phyloP scores from a whole-genome alignment of 53 echinoderm and acorn worm genomes.

The Holothuria scabra region DNA sequence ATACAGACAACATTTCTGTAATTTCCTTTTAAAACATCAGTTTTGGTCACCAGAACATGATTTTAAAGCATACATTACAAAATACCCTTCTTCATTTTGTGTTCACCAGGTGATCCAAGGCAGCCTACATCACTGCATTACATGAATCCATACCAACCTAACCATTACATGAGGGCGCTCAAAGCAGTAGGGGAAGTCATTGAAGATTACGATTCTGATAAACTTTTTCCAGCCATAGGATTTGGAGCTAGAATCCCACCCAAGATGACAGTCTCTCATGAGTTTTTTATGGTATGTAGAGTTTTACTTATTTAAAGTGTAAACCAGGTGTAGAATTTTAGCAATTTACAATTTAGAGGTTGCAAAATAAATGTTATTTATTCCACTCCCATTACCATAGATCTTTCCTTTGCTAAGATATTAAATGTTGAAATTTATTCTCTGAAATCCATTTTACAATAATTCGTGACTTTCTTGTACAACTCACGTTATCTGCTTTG shows the following conservation, averaged over 20 bases:
- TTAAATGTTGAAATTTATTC: too few relatives aligned
- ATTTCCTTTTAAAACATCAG: too few relatives aligned
- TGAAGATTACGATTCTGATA: conserved; percentile 93
- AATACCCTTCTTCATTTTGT: not conserved
- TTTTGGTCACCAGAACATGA: too few relatives aligned
- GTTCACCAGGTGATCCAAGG: conserved; percentile 75
- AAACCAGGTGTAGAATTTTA: too few relatives aligned
- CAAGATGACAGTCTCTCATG: conserved; percentile 66
- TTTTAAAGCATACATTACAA: too few relatives aligned
- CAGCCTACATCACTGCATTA: conserved; percentile 87
- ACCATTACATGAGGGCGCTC: conserved; percentile 89
- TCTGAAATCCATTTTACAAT: too few relatives aligned
- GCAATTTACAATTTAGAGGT: too few relatives aligned
- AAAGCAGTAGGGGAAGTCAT: conserved; percentile 82
- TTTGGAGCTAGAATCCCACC: conserved; percentile 95
- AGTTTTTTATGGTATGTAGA: conserved; percentile 90
- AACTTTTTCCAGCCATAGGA: conserved; percentile 93
- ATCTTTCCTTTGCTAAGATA: too few relatives aligned
- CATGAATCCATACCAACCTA: conserved; percentile 97
- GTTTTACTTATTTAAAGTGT: not conserved
- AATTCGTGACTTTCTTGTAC: too few relatives aligned
- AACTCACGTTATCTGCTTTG: not conserved
- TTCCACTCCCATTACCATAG: too few relatives aligned
- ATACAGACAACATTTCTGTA: too few relatives aligned
- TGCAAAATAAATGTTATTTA: too few relatives aligned